phyloP scores from a whole-genome alignment of 2,888 invertebrate genomes.

The Polyommatus icarus region DNA sequence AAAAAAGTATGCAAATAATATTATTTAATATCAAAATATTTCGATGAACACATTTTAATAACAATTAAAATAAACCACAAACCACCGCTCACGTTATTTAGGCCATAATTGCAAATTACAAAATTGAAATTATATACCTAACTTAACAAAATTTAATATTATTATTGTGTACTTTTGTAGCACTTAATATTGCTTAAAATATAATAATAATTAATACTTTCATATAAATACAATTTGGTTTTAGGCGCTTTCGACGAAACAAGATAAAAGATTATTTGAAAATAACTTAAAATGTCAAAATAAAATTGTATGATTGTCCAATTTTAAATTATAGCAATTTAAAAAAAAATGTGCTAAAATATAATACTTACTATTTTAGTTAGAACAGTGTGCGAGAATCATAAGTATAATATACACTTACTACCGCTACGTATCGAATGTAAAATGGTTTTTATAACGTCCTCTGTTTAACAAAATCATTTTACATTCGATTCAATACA shows the following conservation, averaged over 20 bases:
- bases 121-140: not conserved
- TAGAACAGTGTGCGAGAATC: slow-evolving; percentile 27
- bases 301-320: not conserved
- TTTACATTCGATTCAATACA: slow-evolving; percentile 30
- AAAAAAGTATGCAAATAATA: not conserved
- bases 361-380: slow-evolving; percentile 18
- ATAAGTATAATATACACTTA: slow-evolving; percentile 22
- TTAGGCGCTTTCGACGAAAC: not conserved
- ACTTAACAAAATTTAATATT: not conserved
- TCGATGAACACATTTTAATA: slow-evolving; percentile 5
- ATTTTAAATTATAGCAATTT: slow-evolving; percentile 22
- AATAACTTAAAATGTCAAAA: not conserved
- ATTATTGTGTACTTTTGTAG: not conserved
- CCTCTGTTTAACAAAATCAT: slow-evolving; percentile 32
- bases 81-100: not conserved
- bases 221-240: slow-evolving; percentile 13
- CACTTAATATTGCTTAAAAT: slow-evolving; percentile 26
- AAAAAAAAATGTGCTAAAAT: not conserved
- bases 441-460: not conserved
- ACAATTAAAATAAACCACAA: not conserved
- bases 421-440: slow-evolving; percentile 4
- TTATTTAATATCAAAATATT: slow-evolving; percentile 16
- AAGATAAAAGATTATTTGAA: not conserved
- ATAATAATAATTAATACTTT: slow-evolving; percentile 24
- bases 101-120: not conserved